Percentiles rank a stretch among this genome's conserved stretches.
phyloP scores from a whole-genome alignment of 2,888 invertebrate species.

The Drosophila prolongata region DNA sequence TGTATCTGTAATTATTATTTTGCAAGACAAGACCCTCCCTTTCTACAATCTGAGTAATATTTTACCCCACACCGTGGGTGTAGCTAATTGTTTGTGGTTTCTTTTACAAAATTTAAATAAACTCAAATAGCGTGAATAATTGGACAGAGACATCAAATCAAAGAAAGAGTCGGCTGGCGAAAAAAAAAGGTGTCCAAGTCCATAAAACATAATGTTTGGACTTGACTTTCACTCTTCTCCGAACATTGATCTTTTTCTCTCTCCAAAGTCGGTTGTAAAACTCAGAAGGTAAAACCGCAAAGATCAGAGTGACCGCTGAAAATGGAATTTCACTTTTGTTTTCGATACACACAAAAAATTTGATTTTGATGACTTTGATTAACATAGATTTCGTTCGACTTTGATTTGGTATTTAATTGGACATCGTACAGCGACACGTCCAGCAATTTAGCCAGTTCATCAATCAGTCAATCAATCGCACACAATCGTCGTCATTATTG shows the following conservation, averaged over 20 bases:
- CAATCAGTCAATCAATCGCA: conserved; percentile 45
- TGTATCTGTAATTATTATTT: background rate
- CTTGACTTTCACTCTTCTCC: conserved; percentile 71
- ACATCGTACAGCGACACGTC: conserved; percentile 37
- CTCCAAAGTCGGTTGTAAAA: conserved; percentile 29
- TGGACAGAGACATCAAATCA: conserved; percentile 42
- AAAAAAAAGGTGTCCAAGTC: conserved; percentile 58
- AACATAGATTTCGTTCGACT: conserved; percentile 61
- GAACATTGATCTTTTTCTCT: conserved; percentile 64
- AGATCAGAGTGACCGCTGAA: conserved; percentile 37
- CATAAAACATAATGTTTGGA: conserved; percentile 60
- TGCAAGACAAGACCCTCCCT: background rate
- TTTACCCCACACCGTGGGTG: conserved; percentile 8
- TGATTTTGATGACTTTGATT: conserved; percentile 56
- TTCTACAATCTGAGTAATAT: background rate
- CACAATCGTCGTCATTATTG: conserved; percentile 39
- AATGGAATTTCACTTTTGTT: conserved; percentile 64
- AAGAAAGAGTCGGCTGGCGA: conserved; percentile 24
- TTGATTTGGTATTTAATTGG: conserved; percentile 62
- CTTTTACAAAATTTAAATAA: conserved; percentile 33
- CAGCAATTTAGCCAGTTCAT: conserved; percentile 54
- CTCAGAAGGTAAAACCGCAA: conserved; percentile 58
- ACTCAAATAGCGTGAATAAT: conserved; percentile 40
- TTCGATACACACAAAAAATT: conserved; percentile 21
- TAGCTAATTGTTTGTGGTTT: conserved; percentile 30